phyloP scores from a whole-genome alignment of 2,797 vertebrate genomes.

The Iguana delicatissima region DNA sequence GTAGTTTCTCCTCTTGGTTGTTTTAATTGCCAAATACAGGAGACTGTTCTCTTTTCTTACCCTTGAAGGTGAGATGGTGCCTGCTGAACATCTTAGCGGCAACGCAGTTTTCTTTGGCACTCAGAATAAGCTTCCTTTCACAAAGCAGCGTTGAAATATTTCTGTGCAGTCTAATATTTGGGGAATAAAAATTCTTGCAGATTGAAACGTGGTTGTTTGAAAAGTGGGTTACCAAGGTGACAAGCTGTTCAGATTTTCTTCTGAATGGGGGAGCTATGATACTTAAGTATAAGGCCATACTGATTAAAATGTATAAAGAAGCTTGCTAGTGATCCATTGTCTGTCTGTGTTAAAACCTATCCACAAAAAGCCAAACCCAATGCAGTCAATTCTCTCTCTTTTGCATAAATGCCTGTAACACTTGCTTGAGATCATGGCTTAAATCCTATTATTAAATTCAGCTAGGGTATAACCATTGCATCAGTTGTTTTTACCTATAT shows the following conservation, averaged over 20 bases:
- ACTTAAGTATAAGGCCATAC: neutral
- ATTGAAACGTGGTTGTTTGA: neutral
- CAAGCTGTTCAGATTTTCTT: neutral
- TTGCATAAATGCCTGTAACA: neutral
- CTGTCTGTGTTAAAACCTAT: neutral
- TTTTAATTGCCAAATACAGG: conserved; percentile 56
- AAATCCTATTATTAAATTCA: no score
- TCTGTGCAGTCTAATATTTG: neutral
- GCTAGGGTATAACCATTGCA: neutral
- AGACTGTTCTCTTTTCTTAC: neutral
- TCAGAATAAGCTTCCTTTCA: neutral
- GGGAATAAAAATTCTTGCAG: neutral
- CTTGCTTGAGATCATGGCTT: neutral
- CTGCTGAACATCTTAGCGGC: conserved; percentile 36
- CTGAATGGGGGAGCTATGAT: neutral
- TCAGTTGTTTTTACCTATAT: neutral
- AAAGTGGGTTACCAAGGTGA: neutral
- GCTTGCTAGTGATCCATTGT: neutral
- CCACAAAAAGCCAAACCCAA: neutral
- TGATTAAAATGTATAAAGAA: neutral
- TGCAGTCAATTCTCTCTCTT: neutral
- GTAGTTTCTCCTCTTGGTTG: conserved; percentile 27
- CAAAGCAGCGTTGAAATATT: neutral
- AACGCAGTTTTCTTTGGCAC: conserved; percentile 27
- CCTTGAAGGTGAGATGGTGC: conserved; percentile 34